Conservation (phyloP, 2,888 invertebrate genomes). For the Ochropacha duplaris region DNA sequence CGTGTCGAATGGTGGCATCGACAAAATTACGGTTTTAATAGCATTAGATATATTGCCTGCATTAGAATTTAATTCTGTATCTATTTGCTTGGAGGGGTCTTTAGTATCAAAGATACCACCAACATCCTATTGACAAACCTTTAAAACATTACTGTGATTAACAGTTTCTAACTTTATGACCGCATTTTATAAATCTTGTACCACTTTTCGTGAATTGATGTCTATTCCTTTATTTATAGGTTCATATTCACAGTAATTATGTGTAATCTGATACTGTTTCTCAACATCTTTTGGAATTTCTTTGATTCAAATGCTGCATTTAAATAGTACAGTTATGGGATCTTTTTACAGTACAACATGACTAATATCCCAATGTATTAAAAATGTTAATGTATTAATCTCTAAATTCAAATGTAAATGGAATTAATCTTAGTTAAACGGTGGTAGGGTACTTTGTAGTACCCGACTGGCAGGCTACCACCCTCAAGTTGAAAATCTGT, state of each 20-base stretch:
- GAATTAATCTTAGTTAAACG: too few species aligned
- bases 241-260: too few species aligned
- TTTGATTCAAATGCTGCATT: neutral
- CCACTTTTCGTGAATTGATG: neutral
- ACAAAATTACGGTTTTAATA: conserved; percentile 3
- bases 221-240: neutral
- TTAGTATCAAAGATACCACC: neutral
- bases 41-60: conserved; percentile 5
- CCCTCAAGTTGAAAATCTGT: too few species aligned
- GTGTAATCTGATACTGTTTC: too few species aligned
- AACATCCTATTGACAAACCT: neutral
- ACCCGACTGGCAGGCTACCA: too few species aligned
- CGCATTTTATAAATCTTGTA: neutral
- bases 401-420: too few species aligned
- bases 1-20: neutral
- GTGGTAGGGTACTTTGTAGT: too few species aligned
- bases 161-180: neutral
- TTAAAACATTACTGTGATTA: neutral
- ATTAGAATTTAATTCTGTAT: neutral
- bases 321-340: neutral
- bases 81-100: neutral
- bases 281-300: too few species aligned
- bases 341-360: neutral
- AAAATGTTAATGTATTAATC: neutral
- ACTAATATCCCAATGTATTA: neutral